Evolutionary conservation across 2,113 vertebrate genomes (phyloP).

Genomic region (Odobenus rosmarus): DNA sequence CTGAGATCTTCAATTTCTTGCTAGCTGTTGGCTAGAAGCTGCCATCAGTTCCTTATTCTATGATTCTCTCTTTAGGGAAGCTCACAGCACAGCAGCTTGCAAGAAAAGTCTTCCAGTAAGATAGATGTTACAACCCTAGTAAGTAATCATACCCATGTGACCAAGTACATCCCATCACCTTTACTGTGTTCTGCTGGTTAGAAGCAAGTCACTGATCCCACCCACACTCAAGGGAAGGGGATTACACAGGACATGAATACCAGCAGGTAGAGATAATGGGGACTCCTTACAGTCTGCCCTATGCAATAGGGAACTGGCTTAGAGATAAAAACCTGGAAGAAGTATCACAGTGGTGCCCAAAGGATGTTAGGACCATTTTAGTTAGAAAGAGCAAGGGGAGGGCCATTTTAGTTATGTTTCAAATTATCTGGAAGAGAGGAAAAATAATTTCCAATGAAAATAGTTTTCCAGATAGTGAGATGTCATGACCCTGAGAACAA

Average conservation of each 20-base stretch:
- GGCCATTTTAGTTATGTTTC: neutral
- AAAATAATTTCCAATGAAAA: conserved; percentile 3
- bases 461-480: neutral
- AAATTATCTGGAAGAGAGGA: neutral
- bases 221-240: neutral
- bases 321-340: neutral
- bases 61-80: neutral
- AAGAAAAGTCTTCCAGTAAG: neutral
- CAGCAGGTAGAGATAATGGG: neutral
- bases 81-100: neutral
- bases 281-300: neutral
- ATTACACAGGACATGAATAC: neutral
- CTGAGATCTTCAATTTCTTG: neutral
- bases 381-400: too few relatives aligned
- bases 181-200: neutral
- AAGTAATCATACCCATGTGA: neutral
- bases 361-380: neutral
- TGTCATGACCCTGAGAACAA: neutral
- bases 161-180: neutral
- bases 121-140: neutral
- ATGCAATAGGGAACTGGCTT: neutral
- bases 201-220: neutral
- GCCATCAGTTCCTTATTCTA: neutral
- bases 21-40: neutral
- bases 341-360: neutral